Base-by-base conservation (phyloP, 2,113 vertebrate genomes). In the Thalassoma bifasciatum region DNA sequence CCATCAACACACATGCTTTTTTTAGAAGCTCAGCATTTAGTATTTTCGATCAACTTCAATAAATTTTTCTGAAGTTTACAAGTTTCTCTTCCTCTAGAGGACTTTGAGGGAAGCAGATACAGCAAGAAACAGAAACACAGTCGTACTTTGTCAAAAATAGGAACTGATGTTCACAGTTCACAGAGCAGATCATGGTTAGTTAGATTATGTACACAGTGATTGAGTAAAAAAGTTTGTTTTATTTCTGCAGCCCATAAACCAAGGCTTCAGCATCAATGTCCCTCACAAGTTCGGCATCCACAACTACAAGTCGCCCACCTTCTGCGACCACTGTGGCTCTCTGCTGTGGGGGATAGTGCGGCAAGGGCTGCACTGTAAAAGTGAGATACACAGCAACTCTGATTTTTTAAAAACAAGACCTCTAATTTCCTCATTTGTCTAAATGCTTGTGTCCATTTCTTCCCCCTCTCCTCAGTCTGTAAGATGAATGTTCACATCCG, bases 401-500 rank as follows among this genome's bases (percentile, higher is more conserved):
- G 21, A 22, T 37, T 12, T 8, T 9, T 42, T 10, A 37, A 30
- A 54, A 11, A 46, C 37, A 3, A 1, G 0, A 47, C 50, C 40
- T 58, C 21, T 53, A 16, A 57, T 10, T 7, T 70, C 23, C 12
- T 8, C 2, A 12, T 49, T n/a, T 50, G 1, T 10, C 36, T n/a
- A 19, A 52, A 17, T 58, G 14, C 44, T 44, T 19, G 24, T 62
- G 4, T 72, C 24, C 65, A 4, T 66, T 5, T 72, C n/a, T 65
- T 3, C 10, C 85, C 80, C 74, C 30, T 79, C n/a, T 42, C 8
- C 66, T 8, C 82, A 99, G 98, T 96, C n/a, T 99, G 98, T 84
- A 98, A 98, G 93, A 97, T 98, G 94, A 98, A 99, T 0, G 96
- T 98, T 47, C 98, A 99, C 88, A 98, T 98, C 81, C 95, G 98